Conservation (phyloP, 2,888 invertebrate species). For the Meteorus colon region DNA sequence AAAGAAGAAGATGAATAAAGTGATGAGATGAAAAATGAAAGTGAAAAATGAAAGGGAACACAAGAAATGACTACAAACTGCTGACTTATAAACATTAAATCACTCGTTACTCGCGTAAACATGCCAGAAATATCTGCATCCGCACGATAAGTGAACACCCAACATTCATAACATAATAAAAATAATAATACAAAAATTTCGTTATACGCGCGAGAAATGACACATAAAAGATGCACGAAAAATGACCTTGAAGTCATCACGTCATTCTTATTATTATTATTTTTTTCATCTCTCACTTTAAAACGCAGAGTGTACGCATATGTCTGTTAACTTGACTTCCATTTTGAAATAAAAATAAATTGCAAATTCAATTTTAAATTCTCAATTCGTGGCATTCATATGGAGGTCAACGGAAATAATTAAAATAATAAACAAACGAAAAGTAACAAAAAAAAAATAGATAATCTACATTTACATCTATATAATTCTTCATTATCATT, state of each 20-base stretch:
- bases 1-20: conserved; percentile 6
- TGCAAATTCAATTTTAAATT: neutral
- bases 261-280: neutral
- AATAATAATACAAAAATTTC: conserved; percentile 4
- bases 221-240: conserved; percentile 3
- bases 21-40: neutral
- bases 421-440: neutral
- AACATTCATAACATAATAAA: conserved; percentile 18
- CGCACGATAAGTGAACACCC: conserved; percentile 45
- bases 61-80: conserved; percentile 30
- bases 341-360: neutral
- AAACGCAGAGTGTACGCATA: neutral
- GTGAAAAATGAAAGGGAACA: neutral
- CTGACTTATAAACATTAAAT: conserved; percentile 51
- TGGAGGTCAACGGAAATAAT: conserved; percentile 2
- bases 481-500: neutral
- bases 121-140: conserved; percentile 53
- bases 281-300: neutral
- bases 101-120: conserved; percentile 51
- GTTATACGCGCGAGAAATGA: neutral
- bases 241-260: conserved; percentile 10
- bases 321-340: neutral
- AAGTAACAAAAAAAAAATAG: neutral
- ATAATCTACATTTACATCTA: neutral
- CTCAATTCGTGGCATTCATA: neutral